These are phyloP conservation scores for Denticeps clupeoides DNA, from an alignment of 2,797 vertebrate species.

Conservation along the genomic window DNA sequence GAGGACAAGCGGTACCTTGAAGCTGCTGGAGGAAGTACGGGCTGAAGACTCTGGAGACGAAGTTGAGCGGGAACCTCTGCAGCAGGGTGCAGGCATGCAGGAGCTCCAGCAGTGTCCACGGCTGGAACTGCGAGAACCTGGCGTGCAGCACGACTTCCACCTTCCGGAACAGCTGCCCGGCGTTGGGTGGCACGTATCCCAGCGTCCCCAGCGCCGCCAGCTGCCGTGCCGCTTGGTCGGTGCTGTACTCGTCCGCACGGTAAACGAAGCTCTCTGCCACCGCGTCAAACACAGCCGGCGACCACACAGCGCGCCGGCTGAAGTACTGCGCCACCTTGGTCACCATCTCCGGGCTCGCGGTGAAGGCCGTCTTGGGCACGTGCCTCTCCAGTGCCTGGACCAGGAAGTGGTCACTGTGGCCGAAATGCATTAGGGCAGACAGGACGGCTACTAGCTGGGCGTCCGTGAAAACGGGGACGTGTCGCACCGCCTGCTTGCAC, in stretches of 20 bases:
- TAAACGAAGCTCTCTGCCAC: slow-evolving; percentile 76
- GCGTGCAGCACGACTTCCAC: slow-evolving; percentile 63
- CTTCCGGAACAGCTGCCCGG: slow-evolving; percentile 64
- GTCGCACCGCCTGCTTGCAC: slow-evolving; percentile 61
- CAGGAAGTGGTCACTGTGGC: slow-evolving; percentile 63
- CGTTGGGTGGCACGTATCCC: slow-evolving; percentile 75
- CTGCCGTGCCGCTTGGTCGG: slow-evolving; percentile 63
- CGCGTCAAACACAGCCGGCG: slow-evolving; percentile 60
- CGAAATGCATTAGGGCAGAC: slow-evolving; percentile 70
- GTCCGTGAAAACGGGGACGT: slow-evolving; percentile 62
- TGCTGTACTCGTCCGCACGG: slow-evolving; percentile 63
- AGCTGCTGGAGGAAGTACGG: slow-evolving; percentile 77
- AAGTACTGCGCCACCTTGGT: slow-evolving; percentile 72
- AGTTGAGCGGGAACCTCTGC: slow-evolving; percentile 79
- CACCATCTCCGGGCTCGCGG: slow-evolving; percentile 57
- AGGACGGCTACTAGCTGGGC: slow-evolving; percentile 66
- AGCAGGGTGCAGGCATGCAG: slow-evolving; percentile 78
- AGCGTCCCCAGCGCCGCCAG: slow-evolving; percentile 74
- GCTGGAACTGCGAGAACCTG: slow-evolving; percentile 65
- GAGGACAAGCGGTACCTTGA: slow-evolving; percentile 62
- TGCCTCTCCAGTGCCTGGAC: slow-evolving; percentile 64
- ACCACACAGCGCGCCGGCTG: slow-evolving; percentile 62
- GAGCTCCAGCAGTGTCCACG: slow-evolving; percentile 62
- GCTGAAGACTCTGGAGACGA: slow-evolving; percentile 77
- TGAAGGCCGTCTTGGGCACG: slow-evolving; percentile 44